Percentiles rank a stretch among this genome's conserved stretches.
Evolutionary conservation across 2,797 vertebrate genomes (phyloP).

Genomic region (Mus minutoides): DNA sequence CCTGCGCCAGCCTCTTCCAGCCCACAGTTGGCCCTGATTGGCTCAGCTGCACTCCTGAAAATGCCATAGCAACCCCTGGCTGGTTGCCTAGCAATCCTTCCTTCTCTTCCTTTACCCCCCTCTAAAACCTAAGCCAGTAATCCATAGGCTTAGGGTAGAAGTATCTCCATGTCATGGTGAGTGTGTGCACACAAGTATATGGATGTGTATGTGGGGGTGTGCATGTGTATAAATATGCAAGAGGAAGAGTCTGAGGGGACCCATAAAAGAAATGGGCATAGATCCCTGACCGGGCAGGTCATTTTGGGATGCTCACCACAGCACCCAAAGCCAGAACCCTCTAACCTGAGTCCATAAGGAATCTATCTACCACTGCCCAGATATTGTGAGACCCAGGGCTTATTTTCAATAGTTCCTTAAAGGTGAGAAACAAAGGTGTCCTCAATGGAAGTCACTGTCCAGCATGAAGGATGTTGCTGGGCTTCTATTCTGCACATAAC

Average conservation of each 20-base stretch:
- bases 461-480: background rate
- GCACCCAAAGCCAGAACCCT: background rate
- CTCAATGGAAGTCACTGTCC: fast-evolving
- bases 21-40: conserved; percentile 95
- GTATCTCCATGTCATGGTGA: conserved; percentile 75
- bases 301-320: fast-evolving
- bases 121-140: conserved; percentile 92
- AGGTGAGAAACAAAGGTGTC: background rate
- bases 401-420: background rate
- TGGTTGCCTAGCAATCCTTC: conserved; percentile 95
- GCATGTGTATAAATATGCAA: background rate
- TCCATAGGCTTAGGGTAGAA: conserved; percentile 90
- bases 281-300: background rate
- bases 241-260: conserved; percentile 77
- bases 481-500: fast-evolving
- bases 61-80: conserved; percentile 99
- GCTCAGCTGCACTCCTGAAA: conserved; percentile 96
- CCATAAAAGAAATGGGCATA: fast-evolving
- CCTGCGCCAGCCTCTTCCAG: conserved; percentile 92
- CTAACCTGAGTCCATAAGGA: fast-evolving
- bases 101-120: conserved; percentile 88
- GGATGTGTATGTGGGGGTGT: conserved; percentile 44
- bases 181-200: background rate
- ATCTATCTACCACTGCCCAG: no score
- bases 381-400: background rate